phyloP scores from a whole-genome alignment of 1,140 invertebrate genomes.

The Drosophila leontia region DNA sequence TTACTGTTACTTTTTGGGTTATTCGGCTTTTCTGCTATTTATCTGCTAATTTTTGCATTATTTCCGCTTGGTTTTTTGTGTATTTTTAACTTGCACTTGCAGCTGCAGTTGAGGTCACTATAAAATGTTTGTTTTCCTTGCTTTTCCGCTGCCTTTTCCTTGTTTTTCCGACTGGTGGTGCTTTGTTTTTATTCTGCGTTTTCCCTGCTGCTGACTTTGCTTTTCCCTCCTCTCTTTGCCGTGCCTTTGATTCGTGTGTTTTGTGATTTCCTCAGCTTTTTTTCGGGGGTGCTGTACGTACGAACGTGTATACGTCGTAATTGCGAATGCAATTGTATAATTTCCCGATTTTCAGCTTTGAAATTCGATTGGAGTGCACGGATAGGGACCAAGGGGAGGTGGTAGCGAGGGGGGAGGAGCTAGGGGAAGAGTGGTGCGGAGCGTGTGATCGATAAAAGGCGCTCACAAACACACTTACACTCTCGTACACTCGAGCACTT shows the following conservation, averaged over 20 bases:
- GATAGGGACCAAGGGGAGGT: conserved; percentile 3
- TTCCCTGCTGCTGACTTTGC: conserved; percentile 18
- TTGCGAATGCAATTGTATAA: conserved; percentile 77
- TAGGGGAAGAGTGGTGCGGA: conserved; percentile 31
- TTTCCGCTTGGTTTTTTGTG: conserved; percentile 45
- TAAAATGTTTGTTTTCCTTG: conserved; percentile 50
- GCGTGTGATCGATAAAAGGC: conserved; percentile 76
- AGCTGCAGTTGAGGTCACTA: conserved; percentile 48
- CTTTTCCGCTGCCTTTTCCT: conserved; percentile 18
- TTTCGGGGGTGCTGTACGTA: conserved; percentile 72
- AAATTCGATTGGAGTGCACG: conserved; percentile 55
- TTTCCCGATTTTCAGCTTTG: conserved; percentile 62
- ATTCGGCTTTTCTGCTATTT: conserved; percentile 11
- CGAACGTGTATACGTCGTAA: conserved; percentile 36
- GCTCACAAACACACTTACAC: conserved; percentile 34
- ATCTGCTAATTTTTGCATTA: conserved; percentile 22
- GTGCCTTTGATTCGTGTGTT: conserved; percentile 55
- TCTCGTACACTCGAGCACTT: conserved; percentile 33
- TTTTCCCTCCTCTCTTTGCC: conserved; percentile 18
- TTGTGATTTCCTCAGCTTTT: conserved; percentile 39
- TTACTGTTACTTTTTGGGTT: conserved; percentile 23
- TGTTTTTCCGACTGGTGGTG: conserved; percentile 11
- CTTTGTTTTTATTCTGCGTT: conserved; percentile 14
- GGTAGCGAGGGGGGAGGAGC: neutral
- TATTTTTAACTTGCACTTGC: conserved; percentile 58